Evolutionary conservation across 2,113 vertebrate genomes (phyloP).

Genomic region (Apteryx mantelli): DNA sequence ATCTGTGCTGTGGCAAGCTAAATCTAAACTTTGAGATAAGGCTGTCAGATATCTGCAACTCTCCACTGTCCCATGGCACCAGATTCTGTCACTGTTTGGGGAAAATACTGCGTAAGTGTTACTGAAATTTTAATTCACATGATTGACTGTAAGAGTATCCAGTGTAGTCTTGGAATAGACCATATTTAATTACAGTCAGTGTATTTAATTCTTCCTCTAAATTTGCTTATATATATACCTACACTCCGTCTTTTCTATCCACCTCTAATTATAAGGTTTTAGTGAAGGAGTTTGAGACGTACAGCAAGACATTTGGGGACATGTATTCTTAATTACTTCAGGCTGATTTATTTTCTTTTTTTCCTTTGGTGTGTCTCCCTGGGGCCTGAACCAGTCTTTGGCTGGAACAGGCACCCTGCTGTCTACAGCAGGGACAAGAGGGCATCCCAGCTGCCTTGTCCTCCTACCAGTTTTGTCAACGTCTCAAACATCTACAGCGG

Average conservation of each 20-base stretch:
- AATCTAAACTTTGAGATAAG: conserved; percentile 13
- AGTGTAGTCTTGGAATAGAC: background rate
- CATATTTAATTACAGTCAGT: conserved; percentile 45
- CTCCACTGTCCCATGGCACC: background rate
- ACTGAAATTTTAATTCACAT: background rate
- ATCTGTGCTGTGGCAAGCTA: background rate
- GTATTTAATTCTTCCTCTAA: conserved; percentile 26
- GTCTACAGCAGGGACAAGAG: background rate
- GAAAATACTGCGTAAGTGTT: background rate
- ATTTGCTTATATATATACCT: conserved; percentile 53
- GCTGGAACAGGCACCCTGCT: background rate
- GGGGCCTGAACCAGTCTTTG: background rate
- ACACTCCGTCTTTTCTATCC: conserved; percentile 13
- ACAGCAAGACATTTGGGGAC: background rate
- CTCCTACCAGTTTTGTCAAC: background rate
- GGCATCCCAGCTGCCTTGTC: background rate
- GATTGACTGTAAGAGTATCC: conserved; percentile 20
- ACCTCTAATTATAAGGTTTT: conserved; percentile 42
- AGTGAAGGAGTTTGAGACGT: background rate
- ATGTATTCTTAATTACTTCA: conserved; percentile 18
- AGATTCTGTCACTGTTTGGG: background rate
- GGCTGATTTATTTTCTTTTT: conserved; percentile 11
- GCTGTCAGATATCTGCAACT: background rate
- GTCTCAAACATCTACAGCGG: background rate
- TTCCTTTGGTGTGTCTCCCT: background rate